A percentile compares a stretch with the other conserved stretches of the same genome.
phyloP scores from a whole-genome alignment of 2,888 invertebrate genomes.

The Drosophila histrio region DNA sequence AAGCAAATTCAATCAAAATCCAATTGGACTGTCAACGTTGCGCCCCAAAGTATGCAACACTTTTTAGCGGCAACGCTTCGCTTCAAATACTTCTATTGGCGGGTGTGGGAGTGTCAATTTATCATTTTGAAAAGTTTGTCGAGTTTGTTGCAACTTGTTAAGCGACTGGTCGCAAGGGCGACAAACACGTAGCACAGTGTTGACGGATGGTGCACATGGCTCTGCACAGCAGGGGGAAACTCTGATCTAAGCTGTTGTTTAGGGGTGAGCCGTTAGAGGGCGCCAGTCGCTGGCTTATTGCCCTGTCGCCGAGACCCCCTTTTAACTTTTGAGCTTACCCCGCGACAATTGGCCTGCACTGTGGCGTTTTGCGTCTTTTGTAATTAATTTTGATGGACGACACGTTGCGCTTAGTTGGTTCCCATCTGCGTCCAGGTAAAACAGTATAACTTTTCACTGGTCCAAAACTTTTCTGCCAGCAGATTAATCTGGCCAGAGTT shows the following conservation, averaged over 20 bases:
- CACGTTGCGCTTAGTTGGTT: constrained; percentile 73
- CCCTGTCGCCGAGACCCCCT: constrained; percentile 63
- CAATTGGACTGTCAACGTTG: constrained; percentile 8
- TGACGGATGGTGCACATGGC: constrained; percentile 64
- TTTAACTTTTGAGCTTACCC: constrained; percentile 80
- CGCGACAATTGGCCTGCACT: constrained; percentile 65
- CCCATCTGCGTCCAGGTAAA: constrained; percentile 67
- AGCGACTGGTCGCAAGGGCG: constrained; percentile 41
- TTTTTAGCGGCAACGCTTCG: constrained; percentile 34
- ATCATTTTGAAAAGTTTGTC: constrained; percentile 56
- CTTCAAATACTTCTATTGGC: background rate
- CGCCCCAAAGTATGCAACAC: constrained; percentile 70
- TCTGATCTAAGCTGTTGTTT: background rate
- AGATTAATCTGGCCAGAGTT: constrained; percentile 53
- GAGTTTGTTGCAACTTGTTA: constrained; percentile 63
- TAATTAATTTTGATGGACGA: constrained; percentile 83
- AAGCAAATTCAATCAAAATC: constrained; percentile 7
- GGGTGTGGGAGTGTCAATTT: constrained; percentile 53
- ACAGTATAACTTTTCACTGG: constrained; percentile 54
- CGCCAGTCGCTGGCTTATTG: constrained; percentile 66
- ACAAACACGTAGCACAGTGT: constrained; percentile 42
- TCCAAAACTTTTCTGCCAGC: constrained; percentile 52
- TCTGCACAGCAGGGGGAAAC: background rate
- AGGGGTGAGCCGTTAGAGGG: constrained; percentile 48
- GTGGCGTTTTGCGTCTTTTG: constrained; percentile 64